Base-by-base conservation (phyloP, 2,113 vertebrate species). In the Nipponia nippon region DNA sequence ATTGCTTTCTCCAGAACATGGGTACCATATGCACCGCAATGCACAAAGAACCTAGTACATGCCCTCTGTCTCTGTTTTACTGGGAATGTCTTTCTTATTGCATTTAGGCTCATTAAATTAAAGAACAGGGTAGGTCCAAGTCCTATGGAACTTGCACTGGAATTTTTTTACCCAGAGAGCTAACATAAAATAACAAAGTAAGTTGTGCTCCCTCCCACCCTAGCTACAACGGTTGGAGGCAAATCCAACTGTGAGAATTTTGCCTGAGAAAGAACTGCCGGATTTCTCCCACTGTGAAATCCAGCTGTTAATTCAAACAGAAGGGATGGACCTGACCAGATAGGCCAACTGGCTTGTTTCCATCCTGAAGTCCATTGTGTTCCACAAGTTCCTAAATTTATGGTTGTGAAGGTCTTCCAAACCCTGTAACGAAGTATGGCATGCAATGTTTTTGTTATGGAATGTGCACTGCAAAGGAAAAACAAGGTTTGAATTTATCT, bases 221-320 rank as follows among this genome's bases (percentile, higher is more conserved):
- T 69, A 53, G 88, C 70, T 89, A 20, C 84, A 89, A 52, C n/a
- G 1, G 95, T 96, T 96, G 96, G 89, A 95, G 95, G 81, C 96
- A 89, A 96, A 95, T 91, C 96, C 93, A 94, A 22, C 95, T 95
- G 95, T 97, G 94, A 97, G 94, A 95, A 95, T 93, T 89, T 84
- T 93, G 94, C 94, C 89, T 95, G 97, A 97, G 95, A 97, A 96
- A 96, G 94, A 97, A 97, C 95, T 94, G 94, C 91, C 17, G 87
- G 94, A 95, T 95, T 97, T 94, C 94, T 97, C 97, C 97, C 96
- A 94, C 94, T 97, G 97, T 96, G 95, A 93, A 94, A 94, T 88
- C 95, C 96, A 97, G 95, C 91, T 95, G 95, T 93, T 96, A 97
- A 96, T 96, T 97, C 94, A 95, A 97, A 97, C 93, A 95, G 93